Conservation (phyloP, 2,888 invertebrate genomes). For the Priocnemis perturbator region DNA sequence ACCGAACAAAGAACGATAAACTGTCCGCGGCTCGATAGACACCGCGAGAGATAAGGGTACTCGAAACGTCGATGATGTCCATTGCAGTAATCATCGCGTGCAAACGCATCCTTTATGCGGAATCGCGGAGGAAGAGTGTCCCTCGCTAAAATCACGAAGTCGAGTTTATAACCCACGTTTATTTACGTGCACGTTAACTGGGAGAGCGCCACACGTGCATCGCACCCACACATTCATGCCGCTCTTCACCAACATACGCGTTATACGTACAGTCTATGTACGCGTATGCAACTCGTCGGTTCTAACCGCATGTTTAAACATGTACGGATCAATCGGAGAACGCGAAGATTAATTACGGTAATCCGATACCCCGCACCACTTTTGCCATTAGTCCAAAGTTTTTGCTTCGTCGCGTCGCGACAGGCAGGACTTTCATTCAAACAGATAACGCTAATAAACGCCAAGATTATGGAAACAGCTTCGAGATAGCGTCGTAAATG, state of each 20-base stretch:
- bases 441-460: conserved; percentile 12
- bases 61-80: too few relatives aligned
- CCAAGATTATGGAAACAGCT: too few relatives aligned
- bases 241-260: conserved; percentile 27
- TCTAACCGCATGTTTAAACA: neutral
- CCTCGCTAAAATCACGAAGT: conserved; percentile 42
- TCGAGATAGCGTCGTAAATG: neutral
- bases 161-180: conserved; percentile 48
- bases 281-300: neutral
- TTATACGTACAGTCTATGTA: conserved; percentile 11
- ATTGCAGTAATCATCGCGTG: too few relatives aligned
- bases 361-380: too few relatives aligned
- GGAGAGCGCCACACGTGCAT: conserved; percentile 60
- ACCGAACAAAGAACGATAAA: conserved; percentile 6
- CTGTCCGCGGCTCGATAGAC: conserved; percentile 1
- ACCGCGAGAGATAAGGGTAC: neutral
- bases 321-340: neutral
- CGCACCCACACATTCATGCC: conserved; percentile 4
- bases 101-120: conserved; percentile 13
- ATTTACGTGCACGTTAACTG: conserved; percentile 55
- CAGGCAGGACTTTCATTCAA: too few relatives aligned
- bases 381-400: too few relatives aligned
- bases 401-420: too few relatives aligned
- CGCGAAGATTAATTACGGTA: neutral
- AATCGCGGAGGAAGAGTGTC: conserved; percentile 26